Percentiles rank a stretch among this genome's conserved stretches.
phyloP scores from a whole-genome alignment of 2,888 invertebrate species.

The Lamproptera curius region DNA sequence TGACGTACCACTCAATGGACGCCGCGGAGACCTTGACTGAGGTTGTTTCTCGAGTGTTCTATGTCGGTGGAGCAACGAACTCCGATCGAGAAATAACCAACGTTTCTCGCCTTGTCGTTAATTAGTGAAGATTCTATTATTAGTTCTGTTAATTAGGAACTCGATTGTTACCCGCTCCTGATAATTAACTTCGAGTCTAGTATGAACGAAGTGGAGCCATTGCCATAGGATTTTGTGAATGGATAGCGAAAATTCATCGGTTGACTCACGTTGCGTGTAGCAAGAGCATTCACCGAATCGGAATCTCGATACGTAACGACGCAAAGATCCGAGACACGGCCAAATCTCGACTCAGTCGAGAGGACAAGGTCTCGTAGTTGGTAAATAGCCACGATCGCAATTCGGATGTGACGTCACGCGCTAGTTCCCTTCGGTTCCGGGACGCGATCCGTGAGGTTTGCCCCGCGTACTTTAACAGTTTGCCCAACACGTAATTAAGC shows the following conservation, averaged over 20 bases:
- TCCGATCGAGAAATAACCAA: conserved; percentile 33
- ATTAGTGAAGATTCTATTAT: too few species aligned
- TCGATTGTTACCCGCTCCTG: too few species aligned
- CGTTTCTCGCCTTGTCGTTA: too few species aligned
- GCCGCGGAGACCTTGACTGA: conserved; percentile 57
- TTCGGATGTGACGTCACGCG: conserved; percentile 43
- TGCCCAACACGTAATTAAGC: conserved; percentile 33
- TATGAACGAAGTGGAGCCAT: too few species aligned
- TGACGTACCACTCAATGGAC: conserved; percentile 54
- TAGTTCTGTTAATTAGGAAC: not conserved
- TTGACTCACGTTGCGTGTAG: conserved; percentile 17
- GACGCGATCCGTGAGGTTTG: conserved; percentile 40
- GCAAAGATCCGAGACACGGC: conserved; percentile 27
- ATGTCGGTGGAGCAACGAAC: conserved; percentile 57
- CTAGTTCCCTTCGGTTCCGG: conserved; percentile 39
- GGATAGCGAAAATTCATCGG: not conserved
- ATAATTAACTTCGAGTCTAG: too few species aligned
- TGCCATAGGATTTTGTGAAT: too few species aligned
- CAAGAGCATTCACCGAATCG: conserved; percentile 21
- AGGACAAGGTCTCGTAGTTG: conserved; percentile 14
- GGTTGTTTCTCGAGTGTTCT: conserved; percentile 49
- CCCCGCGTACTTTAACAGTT: conserved; percentile 45
- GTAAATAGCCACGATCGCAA: conserved; percentile 10
- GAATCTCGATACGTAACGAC: conserved; percentile 27
- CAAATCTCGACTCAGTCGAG: conserved; percentile 2